These are phyloP conservation scores for Drepana falcataria DNA, from an alignment of 2,888 invertebrate genomes.

Conservation along the genomic window DNA sequence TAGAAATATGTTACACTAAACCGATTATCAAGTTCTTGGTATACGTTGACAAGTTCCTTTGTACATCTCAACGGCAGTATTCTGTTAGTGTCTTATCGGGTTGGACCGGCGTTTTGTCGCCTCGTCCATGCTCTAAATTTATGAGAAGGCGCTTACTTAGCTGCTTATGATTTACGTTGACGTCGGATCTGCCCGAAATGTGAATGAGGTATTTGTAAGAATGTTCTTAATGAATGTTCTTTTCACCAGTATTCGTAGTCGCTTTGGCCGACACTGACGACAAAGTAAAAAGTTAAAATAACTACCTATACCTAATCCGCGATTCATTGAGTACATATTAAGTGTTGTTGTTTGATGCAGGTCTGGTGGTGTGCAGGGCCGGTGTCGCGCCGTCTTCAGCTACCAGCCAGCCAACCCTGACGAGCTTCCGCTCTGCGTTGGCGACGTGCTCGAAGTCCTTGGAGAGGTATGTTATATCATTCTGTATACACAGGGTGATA, in stretches of 20 bases:
- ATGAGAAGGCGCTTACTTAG: neutral
- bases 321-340: no score
- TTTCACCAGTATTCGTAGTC: neutral
- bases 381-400: conserved; percentile 91
- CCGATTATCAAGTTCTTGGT: no score
- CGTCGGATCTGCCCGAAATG: neutral
- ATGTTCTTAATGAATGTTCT: neutral
- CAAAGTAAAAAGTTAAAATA: no score
- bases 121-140: neutral
- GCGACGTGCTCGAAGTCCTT: conserved; percentile 93
- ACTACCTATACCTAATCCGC: no score
- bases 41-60: no score
- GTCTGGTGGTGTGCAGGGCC: conserved; percentile 69
- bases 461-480: conserved; percentile 79
- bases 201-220: neutral
- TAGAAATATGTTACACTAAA: no score
- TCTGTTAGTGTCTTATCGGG: neutral
- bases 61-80: no score
- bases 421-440: conserved; percentile 91
- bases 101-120: neutral
- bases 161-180: neutral
- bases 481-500: neutral
- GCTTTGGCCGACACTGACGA: neutral
- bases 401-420: conserved; percentile 96
- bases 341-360: conserved; percentile 24